Evolutionary conservation across 2,888 invertebrate genomes (phyloP), one percentile per base, ranked within the genome.

Genomic region (Onchidella celtica): DNA sequence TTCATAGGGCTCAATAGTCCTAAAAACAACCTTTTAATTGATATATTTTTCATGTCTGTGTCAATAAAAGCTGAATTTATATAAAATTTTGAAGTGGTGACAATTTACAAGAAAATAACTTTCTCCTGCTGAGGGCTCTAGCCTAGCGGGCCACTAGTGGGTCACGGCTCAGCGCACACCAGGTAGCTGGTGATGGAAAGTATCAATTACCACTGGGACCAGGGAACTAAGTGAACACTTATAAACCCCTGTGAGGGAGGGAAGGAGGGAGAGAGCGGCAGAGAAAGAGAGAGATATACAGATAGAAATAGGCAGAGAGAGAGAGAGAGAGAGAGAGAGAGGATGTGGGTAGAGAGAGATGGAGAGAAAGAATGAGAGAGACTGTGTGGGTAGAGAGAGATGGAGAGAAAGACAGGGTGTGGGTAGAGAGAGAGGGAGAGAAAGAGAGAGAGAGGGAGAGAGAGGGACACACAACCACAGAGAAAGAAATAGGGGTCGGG

Each of bases 301-400:
- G 9, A 47, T 47, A 47, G 47, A 47, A 6, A 47, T 27, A 14
- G 24, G 14, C n/a, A n/a, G 63, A n/a, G 29, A 63, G 14, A 14
- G 63, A 29, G 70, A 47, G 40, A 47, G 9, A 72, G 55, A 47
- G 24, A 47, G 40, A 47, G 9, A 47, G 70, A 72, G 47, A 47
- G n/a, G 24, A 27, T n/a, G n/a, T n/a, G n/a, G n/a, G n/a, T n/a
- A n/a, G n/a, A 72, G 55, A 72, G 27, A 47, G 55, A 72, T 27
- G 17, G 47, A 47, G 17, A 69, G 55, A 40, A n/a, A 17, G 27
- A 40, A 47, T 47, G 24, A 72, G 47, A 29, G 36, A 32, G 29
- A 9, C 21, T 38, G 38, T 38, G 24, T 11, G 9, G 17, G 32
- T 65, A 6, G 29, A 24, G 29, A 29, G 29, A 29, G 29, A 65